Base-by-base conservation (phyloP, 2,797 vertebrate species). In the Silurus lanzhouensis region DNA sequence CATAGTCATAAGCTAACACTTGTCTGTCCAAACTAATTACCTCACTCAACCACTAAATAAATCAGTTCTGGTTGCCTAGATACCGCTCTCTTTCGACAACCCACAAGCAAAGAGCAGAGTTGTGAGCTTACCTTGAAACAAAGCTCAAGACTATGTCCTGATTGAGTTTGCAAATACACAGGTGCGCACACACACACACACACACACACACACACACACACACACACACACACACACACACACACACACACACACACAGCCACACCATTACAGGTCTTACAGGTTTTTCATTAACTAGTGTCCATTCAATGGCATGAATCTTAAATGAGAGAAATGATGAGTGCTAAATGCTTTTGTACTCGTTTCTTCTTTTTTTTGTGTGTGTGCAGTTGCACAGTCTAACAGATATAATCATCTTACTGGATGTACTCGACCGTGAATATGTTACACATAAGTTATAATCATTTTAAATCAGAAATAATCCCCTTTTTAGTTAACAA, bases 41-140 rank as follows among this genome's bases (percentile, higher is more conserved):
- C 66, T 86, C 82, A 78, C 82, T 74, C 82, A 86, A 76, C 81
- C 82, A 80, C 74, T 74, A 68, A 86, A 86, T 80, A 83, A 86
- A 83, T 76, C 58, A 61, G 66, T 68, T 83, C 79, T 80, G 85
- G 85, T 86, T 86, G 85, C 85, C 82, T 86, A 57, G 85, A 86
- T 83, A 86, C 85, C 22, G 85, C 75, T 80, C 60, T 86, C 81
- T 25, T 22, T 20, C 44, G 9, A 74, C 85, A 86, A 80, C 75
- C 85, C 85, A 83, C 75, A 22, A 79, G 76, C 55, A 15, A 61
- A 83, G 60, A 72, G 81, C 68, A 63, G 67, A 75, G 60, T 75
- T 83, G 82, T 74, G 55, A 86, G 85, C 57, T 72, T 79, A 61
- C 15, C 6, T 72, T 57, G 76, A 83, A 87, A 81, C 60, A 80